Base-by-base conservation (phyloP, 2,888 invertebrate species). In the Zootermopsis nevadensis region DNA sequence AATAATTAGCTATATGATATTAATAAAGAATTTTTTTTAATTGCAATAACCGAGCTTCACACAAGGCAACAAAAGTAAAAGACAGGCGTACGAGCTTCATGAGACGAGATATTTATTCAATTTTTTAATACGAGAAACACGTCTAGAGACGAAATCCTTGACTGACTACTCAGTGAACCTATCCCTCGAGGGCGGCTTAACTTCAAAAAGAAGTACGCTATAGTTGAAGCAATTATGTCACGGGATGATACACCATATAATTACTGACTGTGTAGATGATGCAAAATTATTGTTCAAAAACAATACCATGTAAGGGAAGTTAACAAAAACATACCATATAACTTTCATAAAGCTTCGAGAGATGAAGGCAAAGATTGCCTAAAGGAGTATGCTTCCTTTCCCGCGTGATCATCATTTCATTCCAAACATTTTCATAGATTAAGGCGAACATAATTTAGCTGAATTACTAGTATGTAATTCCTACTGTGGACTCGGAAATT, bases 231-330 rank as follows among this genome's bases (percentile, higher is more conserved):
- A 74, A 79, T 83, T 83, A 83, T 80, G 69, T 80, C 74, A 82
- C 30, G 79, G 80, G 31, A 74, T 83, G 80, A 69, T 83, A 53
- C 74, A 74, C 80, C 74, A 80, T 83, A 30, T 83, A 83, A 83
- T 83, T 83, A 80, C 38, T 53, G 35, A 55, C 77, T 31, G 53
- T 55, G 77, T 77, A 55, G 69, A 77, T 77, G 77, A 77, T 77
- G 77, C 55, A 77, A 55, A 77, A 77, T 77, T 77, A 31, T 55
- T 77, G 55, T 77, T 77, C 55, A 24, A 55, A 77, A 53, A 31
- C 27, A 76, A 60, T 27, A 60, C 60, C 12, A 19, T 12, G 35
- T n/a, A 74, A 38, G 27, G 74, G n/a, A 31, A 48, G 31, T 31
- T 35, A 27, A 77, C 1, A 53, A 48, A 77, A 24, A 33, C 10